Conservation (phyloP, 2,888 invertebrate genomes). For the Caenorhabditis sinica region DNA sequence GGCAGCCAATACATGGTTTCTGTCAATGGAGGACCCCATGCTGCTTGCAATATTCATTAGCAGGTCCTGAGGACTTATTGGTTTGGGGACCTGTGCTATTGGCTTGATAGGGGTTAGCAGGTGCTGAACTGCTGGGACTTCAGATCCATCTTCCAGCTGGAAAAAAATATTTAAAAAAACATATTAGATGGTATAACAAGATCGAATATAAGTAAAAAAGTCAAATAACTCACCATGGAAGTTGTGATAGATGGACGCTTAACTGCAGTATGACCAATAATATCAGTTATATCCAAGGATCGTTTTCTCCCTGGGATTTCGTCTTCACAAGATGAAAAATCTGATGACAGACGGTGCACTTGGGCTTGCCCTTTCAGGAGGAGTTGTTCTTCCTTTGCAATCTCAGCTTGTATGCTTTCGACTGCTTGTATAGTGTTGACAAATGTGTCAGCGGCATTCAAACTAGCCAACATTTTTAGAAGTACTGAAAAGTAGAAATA, state of each 20-base stretch:
- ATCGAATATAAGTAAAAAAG: neutral
- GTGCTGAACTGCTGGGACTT: conserved; percentile 4
- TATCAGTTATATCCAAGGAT: conserved; percentile 42
- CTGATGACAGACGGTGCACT: conserved; percentile 49
- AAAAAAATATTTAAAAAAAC: neutral
- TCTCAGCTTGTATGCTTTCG: conserved; percentile 54
- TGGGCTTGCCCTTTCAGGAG: conserved; percentile 37
- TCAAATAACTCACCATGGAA: conserved; percentile 38
- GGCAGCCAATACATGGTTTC: conserved; percentile 48
- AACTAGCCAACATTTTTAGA: conserved; percentile 51
- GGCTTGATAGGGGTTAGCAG: conserved; percentile 47
- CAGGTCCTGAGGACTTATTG: conserved; percentile 53
- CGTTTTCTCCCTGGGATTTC: conserved; percentile 53
- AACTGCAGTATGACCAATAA: conserved; percentile 30
- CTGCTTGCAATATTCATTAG: conserved; percentile 54
- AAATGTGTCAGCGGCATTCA: conserved; percentile 57
- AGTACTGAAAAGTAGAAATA: conserved; percentile 25
- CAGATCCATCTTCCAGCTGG: conserved; percentile 47
- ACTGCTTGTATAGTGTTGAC: conserved; percentile 49
- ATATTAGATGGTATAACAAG: neutral
- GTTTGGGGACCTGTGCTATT: conserved; percentile 33
- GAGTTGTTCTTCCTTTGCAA: conserved; percentile 47
- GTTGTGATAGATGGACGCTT: conserved; percentile 48
- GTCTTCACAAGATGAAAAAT: conserved; percentile 46
- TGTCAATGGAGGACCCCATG: conserved; percentile 36